These are phyloP conservation scores for Chelonus insularis DNA, from an alignment of 1,140 invertebrate genomes.

Conservation along the genomic window DNA sequence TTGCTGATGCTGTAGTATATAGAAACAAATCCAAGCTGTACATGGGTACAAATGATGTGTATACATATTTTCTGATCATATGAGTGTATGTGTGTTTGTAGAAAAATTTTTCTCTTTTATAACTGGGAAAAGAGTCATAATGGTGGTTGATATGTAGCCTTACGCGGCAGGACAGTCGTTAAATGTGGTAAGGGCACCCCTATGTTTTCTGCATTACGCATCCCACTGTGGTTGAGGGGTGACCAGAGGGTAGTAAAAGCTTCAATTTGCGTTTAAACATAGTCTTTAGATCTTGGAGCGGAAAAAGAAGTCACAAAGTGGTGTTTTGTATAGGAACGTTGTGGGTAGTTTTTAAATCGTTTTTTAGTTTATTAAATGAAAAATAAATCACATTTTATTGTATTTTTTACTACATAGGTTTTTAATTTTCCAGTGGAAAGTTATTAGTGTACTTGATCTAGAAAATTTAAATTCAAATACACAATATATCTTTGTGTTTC, in stretches of 20 bases:
- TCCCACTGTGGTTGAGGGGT: conserved; percentile 26
- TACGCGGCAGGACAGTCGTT: conserved; percentile 29
- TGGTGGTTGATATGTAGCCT: conserved; percentile 30
- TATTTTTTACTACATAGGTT: too few species aligned
- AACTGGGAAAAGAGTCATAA: conserved; percentile 19
- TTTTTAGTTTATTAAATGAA: too few species aligned
- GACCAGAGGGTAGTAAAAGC: conserved; percentile 17
- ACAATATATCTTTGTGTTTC: too few species aligned
- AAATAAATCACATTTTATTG: too few species aligned
- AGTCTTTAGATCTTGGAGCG: background rate
- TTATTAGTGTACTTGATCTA: too few species aligned
- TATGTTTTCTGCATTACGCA: conserved; percentile 40
- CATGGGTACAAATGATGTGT: background rate
- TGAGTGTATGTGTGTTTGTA: background rate
- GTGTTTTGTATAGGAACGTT: too few species aligned
- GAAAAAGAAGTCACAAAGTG: too few species aligned
- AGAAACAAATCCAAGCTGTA: background rate
- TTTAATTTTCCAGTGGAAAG: too few species aligned
- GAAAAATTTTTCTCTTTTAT: background rate
- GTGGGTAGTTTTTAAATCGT: too few species aligned
- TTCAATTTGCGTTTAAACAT: conserved; percentile 18
- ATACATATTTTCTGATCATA: background rate
- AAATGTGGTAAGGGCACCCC: conserved; percentile 38
- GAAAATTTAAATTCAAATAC: too few species aligned
- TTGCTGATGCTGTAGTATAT: background rate